Percentiles rank a stretch among this genome's conserved stretches.
phyloP scores from a whole-genome alignment of 2,113 vertebrate species.

The Mormoops blainvillei region DNA sequence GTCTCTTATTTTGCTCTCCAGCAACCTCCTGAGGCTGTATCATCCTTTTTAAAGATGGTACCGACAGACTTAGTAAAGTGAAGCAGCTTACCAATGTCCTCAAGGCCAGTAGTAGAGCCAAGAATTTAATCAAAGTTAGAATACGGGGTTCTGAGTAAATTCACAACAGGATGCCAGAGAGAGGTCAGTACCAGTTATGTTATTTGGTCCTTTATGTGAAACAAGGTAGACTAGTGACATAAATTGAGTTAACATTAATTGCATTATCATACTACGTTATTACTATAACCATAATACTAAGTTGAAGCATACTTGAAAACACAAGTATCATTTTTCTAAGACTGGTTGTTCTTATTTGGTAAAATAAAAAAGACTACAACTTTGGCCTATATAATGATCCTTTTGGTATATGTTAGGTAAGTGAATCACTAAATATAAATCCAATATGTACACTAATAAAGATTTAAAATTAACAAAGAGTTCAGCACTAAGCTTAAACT shows the following conservation, averaged over 20 bases:
- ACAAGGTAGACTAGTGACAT: neutral
- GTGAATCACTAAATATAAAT: neutral
- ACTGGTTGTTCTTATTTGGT: neutral
- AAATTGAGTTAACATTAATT: neutral
- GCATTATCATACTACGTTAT: neutral
- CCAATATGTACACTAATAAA: neutral
- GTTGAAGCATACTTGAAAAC: neutral
- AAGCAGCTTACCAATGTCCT: neutral
- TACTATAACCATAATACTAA: no score
- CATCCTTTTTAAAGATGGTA: neutral
- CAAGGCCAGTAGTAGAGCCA: neutral
- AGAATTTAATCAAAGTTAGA: neutral
- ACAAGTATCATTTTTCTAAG: neutral
- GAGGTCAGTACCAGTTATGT: neutral
- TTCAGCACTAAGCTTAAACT: neutral
- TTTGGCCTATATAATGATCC: neutral
- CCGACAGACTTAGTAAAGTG: neutral
- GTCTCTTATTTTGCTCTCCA: neutral
- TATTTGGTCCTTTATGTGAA: neutral
- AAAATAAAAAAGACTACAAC: neutral
- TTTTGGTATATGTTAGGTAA: neutral
- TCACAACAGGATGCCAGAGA: neutral
- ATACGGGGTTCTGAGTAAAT: neutral
- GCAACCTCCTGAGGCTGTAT: neutral
- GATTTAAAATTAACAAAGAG: neutral